These are phyloP conservation scores for Bovichtus diacanthus DNA, from an alignment of 2,797 vertebrate species.

Conservation along the genomic window DNA sequence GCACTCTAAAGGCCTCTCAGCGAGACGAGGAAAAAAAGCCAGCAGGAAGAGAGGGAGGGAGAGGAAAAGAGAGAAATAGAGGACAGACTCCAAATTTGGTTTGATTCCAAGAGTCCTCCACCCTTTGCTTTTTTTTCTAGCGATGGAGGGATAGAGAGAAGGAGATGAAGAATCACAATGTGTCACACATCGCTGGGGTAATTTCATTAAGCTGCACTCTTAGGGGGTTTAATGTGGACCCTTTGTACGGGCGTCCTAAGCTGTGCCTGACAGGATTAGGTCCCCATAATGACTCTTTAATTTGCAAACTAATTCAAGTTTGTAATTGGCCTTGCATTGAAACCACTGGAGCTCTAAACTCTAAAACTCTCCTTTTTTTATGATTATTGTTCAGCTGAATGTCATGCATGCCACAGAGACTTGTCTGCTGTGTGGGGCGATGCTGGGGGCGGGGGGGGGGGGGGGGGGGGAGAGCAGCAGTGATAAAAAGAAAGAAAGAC, in stretches of 20 bases:
- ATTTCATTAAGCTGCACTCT: slow-evolving; percentile 80
- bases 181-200: slow-evolving; percentile 70
- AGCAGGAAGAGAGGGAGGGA: slow-evolving; percentile 39
- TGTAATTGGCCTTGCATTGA: slow-evolving; percentile 98
- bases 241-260: slow-evolving; percentile 83
- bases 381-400: slow-evolving; percentile 92
- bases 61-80: slow-evolving; percentile 48
- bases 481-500: not conserved
- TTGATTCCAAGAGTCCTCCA: slow-evolving; percentile 64
- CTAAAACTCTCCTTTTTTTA: slow-evolving; percentile 85
- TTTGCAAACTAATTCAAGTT: slow-evolving; percentile 98
- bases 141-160: slow-evolving; percentile 69
- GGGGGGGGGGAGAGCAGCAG: not conserved
- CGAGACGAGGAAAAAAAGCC: slow-evolving; percentile 55
- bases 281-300: slow-evolving; percentile 96
- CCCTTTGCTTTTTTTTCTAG: slow-evolving; percentile 29
- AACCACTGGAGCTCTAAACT: slow-evolving; percentile 95
- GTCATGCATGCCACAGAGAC: slow-evolving; percentile 86
- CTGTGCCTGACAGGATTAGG: slow-evolving; percentile 94
- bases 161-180: slow-evolving; percentile 77
- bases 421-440: slow-evolving; percentile 58
- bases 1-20: slow-evolving; percentile 74
- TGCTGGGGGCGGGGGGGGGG: not conserved
- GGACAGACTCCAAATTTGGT: slow-evolving; percentile 67
- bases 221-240: slow-evolving; percentile 83